These are phyloP conservation scores for Cosmopolites sordidus DNA, from an alignment of 2,888 invertebrate genomes.

Conservation along the genomic window DNA sequence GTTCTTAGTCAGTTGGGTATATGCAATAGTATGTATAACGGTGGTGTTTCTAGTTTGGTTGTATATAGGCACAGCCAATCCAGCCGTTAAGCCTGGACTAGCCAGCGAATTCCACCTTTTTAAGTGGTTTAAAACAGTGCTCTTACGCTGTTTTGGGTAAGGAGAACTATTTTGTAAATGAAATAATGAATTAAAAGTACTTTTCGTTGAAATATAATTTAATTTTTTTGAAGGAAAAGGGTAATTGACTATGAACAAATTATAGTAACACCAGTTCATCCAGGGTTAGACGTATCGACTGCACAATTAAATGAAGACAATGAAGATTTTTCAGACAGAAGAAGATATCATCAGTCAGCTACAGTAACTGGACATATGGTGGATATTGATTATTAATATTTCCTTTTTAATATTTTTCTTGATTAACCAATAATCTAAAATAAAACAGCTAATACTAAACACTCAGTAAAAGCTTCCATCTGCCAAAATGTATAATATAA, in stretches of 20 bases:
- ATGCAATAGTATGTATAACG: slow-evolving; percentile 78
- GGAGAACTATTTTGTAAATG: slow-evolving; percentile 22
- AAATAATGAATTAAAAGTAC: background rate
- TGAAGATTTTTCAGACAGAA: slow-evolving; percentile 87
- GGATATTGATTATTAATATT: slow-evolving; percentile 39
- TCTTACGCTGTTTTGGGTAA: slow-evolving; percentile 70
- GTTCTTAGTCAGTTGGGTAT: slow-evolving; percentile 91
- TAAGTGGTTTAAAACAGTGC: slow-evolving; percentile 68
- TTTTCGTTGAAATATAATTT: no score
- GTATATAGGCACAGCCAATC: slow-evolving; percentile 92
- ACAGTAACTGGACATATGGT: slow-evolving; percentile 71
- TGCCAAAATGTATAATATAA: no score
- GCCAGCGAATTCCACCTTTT: slow-evolving; percentile 79
- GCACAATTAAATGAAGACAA: slow-evolving; percentile 92
- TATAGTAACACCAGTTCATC: slow-evolving; percentile 78
- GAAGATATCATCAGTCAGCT: slow-evolving; percentile 89
- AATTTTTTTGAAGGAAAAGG: slow-evolving; percentile 57
- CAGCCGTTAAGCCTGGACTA: slow-evolving; percentile 89
- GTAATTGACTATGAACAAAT: slow-evolving; percentile 81
- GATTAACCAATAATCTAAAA: no score
- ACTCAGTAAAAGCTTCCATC: no score
- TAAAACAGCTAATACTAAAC: no score
- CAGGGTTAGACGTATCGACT: slow-evolving; percentile 73
- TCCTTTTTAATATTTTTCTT: no score
- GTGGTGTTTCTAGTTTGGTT: slow-evolving; percentile 84